These are phyloP conservation scores for Abramis brama DNA, from an alignment of 2,113 vertebrate species.

Conservation along the genomic window DNA sequence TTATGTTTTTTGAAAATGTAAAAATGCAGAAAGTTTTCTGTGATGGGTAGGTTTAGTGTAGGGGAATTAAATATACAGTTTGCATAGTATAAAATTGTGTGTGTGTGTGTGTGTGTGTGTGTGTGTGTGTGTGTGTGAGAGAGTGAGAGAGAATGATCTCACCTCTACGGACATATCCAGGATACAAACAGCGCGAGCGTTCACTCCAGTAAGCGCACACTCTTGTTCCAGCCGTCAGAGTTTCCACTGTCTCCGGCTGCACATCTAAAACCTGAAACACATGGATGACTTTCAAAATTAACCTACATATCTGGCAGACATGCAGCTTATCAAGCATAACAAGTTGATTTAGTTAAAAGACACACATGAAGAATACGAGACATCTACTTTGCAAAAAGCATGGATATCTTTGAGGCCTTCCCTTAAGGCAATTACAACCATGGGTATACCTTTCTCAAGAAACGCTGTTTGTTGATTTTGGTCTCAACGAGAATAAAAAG, in stretches of 20 bases:
- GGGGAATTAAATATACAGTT: too few species aligned
- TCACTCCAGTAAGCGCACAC: conserved; percentile 98
- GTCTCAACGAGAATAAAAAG: conserved; percentile 49
- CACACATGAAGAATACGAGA: not conserved
- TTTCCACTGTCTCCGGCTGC: conserved; percentile 82
- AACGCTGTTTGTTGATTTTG: conserved; percentile 42
- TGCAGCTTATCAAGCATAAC: conserved; percentile 10
- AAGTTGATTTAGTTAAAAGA: conserved; percentile 24
- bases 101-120: too few species aligned
- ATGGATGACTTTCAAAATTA: conserved; percentile 23
- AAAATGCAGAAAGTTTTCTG: too few species aligned
- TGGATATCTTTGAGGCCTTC: conserved; percentile 20
- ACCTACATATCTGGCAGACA: not conserved
- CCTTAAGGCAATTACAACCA: conserved; percentile 25
- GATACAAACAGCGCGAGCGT: conserved; percentile 93
- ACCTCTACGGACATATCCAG: conserved; percentile 91
- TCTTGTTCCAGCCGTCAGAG: conserved; percentile 83
- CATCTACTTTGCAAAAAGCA: conserved; percentile 1
- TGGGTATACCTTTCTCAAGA: conserved; percentile 28
- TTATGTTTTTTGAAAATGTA: too few species aligned
- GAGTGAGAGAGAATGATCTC: conserved; percentile 46
- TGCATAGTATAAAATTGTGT: too few species aligned
- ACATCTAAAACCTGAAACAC: conserved; percentile 85
- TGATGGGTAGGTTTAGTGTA: too few species aligned
- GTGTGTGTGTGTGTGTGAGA: too few species aligned